These are phyloP conservation scores for Reticulitermes lucifugus DNA, from an alignment of 2,888 invertebrate species.

Conservation along the genomic window DNA sequence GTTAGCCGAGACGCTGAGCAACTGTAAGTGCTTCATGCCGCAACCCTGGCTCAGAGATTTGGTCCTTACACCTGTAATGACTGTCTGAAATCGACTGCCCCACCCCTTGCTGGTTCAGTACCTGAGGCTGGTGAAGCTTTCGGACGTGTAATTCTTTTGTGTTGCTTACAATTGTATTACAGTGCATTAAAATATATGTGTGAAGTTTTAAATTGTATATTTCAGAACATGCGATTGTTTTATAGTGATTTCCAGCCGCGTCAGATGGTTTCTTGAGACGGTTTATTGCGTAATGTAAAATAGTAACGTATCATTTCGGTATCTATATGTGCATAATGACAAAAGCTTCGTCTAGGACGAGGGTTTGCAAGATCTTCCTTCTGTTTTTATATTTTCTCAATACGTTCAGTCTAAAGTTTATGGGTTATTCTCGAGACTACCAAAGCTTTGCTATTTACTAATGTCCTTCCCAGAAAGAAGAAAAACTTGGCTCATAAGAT, in stretches of 20 bases:
- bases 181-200: neutral
- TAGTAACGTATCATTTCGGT: neutral
- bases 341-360: too few relatives aligned
- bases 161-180: neutral
- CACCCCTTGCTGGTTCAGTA: neutral
- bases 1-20: too few relatives aligned
- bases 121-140: neutral
- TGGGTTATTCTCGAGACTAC: too few relatives aligned
- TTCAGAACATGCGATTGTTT: neutral
- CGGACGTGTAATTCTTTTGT: neutral
- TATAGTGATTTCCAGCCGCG: neutral
- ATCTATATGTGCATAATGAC: too few relatives aligned
- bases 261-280: neutral
- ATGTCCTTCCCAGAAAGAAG: too few relatives aligned
- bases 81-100: neutral
- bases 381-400: too few relatives aligned
- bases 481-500: too few relatives aligned
- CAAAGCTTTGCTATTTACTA: too few relatives aligned
- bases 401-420: too few relatives aligned
- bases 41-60: neutral
- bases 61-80: neutral
- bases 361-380: too few relatives aligned
- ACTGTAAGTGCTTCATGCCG: neutral
- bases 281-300: neutral
- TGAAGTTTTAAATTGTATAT: neutral